Percentiles rank a stretch among this genome's conserved stretches.
Conservation (phyloP, 1,140 invertebrate species). For the Papilio helenus region DNA sequence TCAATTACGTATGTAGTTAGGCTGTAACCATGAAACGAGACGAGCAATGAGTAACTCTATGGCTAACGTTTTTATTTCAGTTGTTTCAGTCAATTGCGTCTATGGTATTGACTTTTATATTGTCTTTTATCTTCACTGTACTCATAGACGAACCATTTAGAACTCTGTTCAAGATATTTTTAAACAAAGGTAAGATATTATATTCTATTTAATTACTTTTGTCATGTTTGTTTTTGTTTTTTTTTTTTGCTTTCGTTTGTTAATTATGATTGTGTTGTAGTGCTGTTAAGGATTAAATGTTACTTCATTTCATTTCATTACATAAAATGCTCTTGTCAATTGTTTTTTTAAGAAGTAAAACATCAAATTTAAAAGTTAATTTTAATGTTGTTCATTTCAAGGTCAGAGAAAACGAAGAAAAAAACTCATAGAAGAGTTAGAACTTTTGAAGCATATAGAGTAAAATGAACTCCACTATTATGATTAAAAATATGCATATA, state of each 20-base stretch:
- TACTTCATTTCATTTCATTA: no score
- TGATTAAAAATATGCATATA: no score
- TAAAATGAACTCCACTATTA: not conserved
- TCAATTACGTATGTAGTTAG: no score
- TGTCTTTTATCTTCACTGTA: not conserved
- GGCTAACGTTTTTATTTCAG: not conserved
- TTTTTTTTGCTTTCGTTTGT: no score
- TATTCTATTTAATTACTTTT: no score
- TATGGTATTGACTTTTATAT: constrained; percentile 21
- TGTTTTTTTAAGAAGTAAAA: not conserved
- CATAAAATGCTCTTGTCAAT: no score
- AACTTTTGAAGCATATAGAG: constrained; percentile 1
- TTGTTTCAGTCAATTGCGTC: constrained; percentile 1
- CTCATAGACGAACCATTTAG: no score
- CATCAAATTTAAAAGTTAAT: not conserved
- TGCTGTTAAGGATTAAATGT: no score
- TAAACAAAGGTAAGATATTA: constrained; percentile 13
- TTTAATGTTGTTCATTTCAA: constrained; percentile 44
- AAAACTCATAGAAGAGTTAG: not conserved
- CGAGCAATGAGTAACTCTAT: not conserved
- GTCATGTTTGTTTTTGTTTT: no score
- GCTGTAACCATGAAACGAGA: not conserved
- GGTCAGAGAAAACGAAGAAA: constrained; percentile 51
- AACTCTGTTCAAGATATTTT: not conserved
- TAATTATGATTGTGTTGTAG: no score